These are phyloP conservation scores for Conopomorpha cramerella DNA, from an alignment of 1,140 invertebrate genomes.

Conservation along the genomic window DNA sequence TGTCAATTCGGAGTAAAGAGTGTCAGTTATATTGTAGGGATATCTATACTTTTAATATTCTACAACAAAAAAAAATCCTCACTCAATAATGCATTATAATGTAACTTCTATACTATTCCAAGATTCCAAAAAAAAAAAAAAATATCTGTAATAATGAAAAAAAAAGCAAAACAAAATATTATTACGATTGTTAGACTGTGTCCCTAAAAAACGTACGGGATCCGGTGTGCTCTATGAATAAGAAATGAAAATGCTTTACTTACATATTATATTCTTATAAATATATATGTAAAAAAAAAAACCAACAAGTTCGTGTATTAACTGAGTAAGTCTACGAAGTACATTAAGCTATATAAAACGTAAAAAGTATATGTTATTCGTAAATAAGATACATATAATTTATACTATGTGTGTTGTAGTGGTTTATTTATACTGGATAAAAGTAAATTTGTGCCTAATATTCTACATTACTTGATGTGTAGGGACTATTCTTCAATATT, in stretches of 20 bases:
- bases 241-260: constrained; percentile 54
- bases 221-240: constrained; percentile 41
- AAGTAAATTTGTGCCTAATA: constrained; percentile 55
- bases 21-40: constrained; percentile 43
- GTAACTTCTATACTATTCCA: no score
- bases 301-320: constrained; percentile 37
- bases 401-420: constrained; percentile 40
- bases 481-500: constrained; percentile 32
- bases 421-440: constrained; percentile 15
- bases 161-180: no score
- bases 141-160: no score
- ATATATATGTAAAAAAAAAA: constrained; percentile 53
- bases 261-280: constrained; percentile 60
- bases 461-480: no score
- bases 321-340: constrained; percentile 51
- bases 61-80: constrained; percentile 18
- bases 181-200: constrained; percentile 47
- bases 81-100: no score
- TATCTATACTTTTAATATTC: constrained; percentile 19
- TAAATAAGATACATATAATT: constrained; percentile 26
- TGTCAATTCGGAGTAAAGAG: constrained; percentile 53
- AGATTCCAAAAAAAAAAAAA: no score
- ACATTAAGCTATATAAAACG: constrained; percentile 34
- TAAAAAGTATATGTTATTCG: constrained; percentile 31
- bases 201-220: constrained; percentile 37